Conservation (phyloP, 1,140 invertebrate species). For the Bursaphelenchus mucronatus region DNA sequence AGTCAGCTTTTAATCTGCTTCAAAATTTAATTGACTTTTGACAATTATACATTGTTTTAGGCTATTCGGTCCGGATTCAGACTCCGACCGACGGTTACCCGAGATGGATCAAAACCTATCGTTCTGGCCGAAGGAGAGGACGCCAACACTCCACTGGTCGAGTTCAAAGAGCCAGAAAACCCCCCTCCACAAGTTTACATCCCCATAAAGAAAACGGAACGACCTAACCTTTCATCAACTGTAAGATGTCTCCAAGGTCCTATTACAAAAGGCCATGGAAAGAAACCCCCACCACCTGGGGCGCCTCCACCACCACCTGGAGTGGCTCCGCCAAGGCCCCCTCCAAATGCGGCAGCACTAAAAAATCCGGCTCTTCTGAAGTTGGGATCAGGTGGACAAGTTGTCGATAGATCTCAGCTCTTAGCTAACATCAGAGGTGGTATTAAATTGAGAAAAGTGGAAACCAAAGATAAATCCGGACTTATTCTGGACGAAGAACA, state of each 20-base stretch:
- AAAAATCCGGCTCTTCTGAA: slow-evolving; percentile 18
- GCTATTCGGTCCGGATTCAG: slow-evolving; percentile 39
- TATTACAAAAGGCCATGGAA: slow-evolving; percentile 1
- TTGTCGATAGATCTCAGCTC: slow-evolving; percentile 22
- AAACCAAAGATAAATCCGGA: slow-evolving; percentile 22
- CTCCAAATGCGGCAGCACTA: not conserved
- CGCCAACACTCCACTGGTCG: not conserved
- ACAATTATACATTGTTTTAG: slow-evolving; percentile 15
- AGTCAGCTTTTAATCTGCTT: too few relatives aligned
- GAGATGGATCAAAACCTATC: slow-evolving; percentile 39
- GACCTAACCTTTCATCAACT: not conserved
- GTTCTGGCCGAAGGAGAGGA: slow-evolving; percentile 37
- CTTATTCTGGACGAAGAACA: slow-evolving; percentile 34
- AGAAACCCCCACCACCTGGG: slow-evolving; percentile 1
- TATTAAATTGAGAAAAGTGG: slow-evolving; percentile 24
- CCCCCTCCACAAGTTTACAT: not conserved
- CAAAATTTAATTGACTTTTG: too few relatives aligned
- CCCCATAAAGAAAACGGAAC: not conserved
- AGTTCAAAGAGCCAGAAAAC: slow-evolving; percentile 5
- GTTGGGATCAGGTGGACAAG: slow-evolving; percentile 10
- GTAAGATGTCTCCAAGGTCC: not conserved
- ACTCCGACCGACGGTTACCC: slow-evolving; percentile 33
- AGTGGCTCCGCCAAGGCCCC: too few relatives aligned
- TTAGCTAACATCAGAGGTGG: slow-evolving; percentile 28
- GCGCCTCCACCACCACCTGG: not conserved